phyloP scores from a whole-genome alignment of 2,888 invertebrate genomes.

The Caenorhabditis drosophilae region DNA sequence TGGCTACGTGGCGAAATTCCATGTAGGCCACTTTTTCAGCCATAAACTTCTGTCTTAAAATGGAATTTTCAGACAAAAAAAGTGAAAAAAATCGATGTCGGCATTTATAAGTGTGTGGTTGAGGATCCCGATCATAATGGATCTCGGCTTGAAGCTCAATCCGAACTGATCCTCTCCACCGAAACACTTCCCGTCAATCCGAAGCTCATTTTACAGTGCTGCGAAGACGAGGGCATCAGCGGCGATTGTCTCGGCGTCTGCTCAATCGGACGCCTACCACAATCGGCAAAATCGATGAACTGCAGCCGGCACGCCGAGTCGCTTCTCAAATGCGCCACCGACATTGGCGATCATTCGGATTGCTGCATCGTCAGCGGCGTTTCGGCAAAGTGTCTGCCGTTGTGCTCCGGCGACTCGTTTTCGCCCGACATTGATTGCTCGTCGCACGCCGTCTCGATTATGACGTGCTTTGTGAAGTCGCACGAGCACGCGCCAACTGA shows the following conservation, averaged over 20 bases:
- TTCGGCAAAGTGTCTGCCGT: conserved; percentile 38
- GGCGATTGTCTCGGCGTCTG: conserved; percentile 44
- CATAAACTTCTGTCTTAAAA: background rate
- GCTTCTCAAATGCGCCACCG: conserved; percentile 48
- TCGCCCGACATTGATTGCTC: conserved; percentile 32
- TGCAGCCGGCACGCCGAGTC: conserved; percentile 33
- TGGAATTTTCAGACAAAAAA: conserved; percentile 15
- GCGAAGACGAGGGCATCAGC: conserved; percentile 34
- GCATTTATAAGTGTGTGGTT: conserved; percentile 42
- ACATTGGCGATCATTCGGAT: conserved; percentile 51
- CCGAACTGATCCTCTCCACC: conserved; percentile 31
- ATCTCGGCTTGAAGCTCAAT: conserved; percentile 7
- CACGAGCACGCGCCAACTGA: conserved; percentile 33
- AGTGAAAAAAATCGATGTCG: conserved; percentile 29
- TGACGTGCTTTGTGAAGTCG: conserved; percentile 40
- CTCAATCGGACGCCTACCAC: conserved; percentile 29
- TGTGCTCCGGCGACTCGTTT: conserved; percentile 45
- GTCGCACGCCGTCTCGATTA: conserved; percentile 36
- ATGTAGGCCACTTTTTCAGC: conserved; percentile 6
- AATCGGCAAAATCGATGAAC: conserved; percentile 17
- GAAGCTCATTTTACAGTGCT: conserved; percentile 36
- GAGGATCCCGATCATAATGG: conserved; percentile 4
- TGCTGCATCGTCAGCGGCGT: conserved; percentile 44
- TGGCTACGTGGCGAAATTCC: conserved; percentile 31
- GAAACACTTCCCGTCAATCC: conserved; percentile 43